Base-by-base conservation (phyloP, 2,113 vertebrate genomes). In the Peromyscus leucopus region DNA sequence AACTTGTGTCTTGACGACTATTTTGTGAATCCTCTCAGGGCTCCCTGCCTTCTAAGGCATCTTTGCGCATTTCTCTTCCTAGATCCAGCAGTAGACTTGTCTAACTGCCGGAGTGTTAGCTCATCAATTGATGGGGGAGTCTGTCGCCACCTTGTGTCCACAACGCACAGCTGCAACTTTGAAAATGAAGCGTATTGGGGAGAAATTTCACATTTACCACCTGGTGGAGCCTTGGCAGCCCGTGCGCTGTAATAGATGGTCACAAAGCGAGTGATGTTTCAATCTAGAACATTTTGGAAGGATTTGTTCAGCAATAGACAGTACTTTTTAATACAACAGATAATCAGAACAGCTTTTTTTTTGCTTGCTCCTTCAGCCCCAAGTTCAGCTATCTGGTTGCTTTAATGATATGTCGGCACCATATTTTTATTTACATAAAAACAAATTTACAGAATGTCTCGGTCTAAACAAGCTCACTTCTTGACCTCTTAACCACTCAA, bases 81-180 rank as follows among this genome's bases (percentile, higher is more conserved):
- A 80, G 48, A 93, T 2, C 1, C 21, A 82, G 46, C 15, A 48
- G 65, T 19, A 48, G 17, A 78, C 46, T 55, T 86, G 39, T 33
- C 5, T 26, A 69, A 36, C 2, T 1, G 2, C 0, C 5, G 42
- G 4, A 71, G 22, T 22, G 15, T 2, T 59, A 15, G 33, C 24
- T 3, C 3, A 5, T 88, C 69, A 82, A 92, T 42, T 42, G 42
- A 42, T 42, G 94, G 82, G 57, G n/a, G 74, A 94, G 3, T 71
- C 51, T 87, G 33, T 39, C 10, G 3, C 67, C 80, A 51, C 51
- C 93, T 71, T 91, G 90, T 93, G 91, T 26, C 61, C 22, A 42
- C 42, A 72, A 42, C 4, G 19, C 42, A 5, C 0, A 83, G 1
- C 31, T 79, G 17, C 93, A 94, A 59, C 19, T 8, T 3, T 61